Evolutionary conservation across 2,888 invertebrate genomes (phyloP).

Genomic region (Mylabris sibirica): DNA sequence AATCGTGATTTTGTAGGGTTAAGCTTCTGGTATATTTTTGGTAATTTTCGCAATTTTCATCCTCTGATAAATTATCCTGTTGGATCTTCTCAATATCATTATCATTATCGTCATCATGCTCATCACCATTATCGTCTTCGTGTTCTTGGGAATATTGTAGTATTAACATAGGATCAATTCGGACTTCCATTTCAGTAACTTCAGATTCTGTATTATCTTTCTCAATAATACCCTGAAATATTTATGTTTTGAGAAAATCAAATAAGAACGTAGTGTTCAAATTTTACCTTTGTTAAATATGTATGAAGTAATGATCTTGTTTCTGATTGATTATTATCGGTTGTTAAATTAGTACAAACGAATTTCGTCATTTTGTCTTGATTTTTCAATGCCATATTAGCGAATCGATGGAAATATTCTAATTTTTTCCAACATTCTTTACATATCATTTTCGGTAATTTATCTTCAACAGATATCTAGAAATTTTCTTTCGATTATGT

Average conservation of each 20-base stretch:
- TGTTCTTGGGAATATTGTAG: conserved; percentile 66
- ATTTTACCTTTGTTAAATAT: conserved; percentile 64
- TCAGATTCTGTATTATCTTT: conserved; percentile 50
- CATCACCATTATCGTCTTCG: conserved; percentile 57
- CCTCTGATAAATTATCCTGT: conserved; percentile 37
- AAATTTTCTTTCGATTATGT: conserved; percentile 35
- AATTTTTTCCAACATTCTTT: conserved; percentile 70
- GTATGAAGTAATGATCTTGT: conserved; percentile 64
- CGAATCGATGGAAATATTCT: conserved; percentile 73
- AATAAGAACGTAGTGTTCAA: too few species aligned
- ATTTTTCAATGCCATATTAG: conserved; percentile 70
- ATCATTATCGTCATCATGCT: conserved; percentile 39
- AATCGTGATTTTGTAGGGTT: conserved; percentile 43
- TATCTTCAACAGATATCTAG: conserved; percentile 72
- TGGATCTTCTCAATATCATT: conserved; percentile 23
- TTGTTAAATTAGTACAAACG: conserved; percentile 40
- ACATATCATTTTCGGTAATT: conserved; percentile 74
- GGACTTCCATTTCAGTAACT: conserved; percentile 71
- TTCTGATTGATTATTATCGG: conserved; percentile 58
- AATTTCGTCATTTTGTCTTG: conserved; percentile 67
- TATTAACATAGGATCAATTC: conserved; percentile 75
- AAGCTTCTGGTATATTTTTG: conserved; percentile 41
- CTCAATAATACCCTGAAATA: conserved; percentile 48
- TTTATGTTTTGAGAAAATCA: conserved; percentile 8
- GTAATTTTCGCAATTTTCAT: conserved; percentile 40